Evolutionary conservation across 1,140 invertebrate genomes (phyloP).

Genomic region (Pseudoatta argentina): DNA sequence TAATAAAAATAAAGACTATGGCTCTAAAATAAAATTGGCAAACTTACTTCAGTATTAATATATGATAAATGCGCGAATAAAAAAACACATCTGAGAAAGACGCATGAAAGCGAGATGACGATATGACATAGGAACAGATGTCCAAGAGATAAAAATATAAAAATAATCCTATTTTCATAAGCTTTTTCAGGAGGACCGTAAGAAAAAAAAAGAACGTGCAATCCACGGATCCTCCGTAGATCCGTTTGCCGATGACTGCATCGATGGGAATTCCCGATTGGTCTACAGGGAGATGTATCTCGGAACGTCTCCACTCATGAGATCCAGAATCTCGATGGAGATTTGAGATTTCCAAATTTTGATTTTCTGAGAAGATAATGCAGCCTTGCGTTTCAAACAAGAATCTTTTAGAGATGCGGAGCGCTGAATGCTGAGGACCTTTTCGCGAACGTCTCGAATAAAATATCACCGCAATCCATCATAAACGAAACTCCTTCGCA

Average conservation of each 20-base stretch:
- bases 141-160: slow-evolving; percentile 1
- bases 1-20: not conserved
- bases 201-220: slow-evolving; percentile 7
- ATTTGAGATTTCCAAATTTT: slow-evolving; percentile 5
- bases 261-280: slow-evolving; percentile 29
- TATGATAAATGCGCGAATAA: not conserved
- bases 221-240: slow-evolving; percentile 33
- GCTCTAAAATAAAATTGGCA: not conserved
- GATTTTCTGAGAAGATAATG: slow-evolving; percentile 1
- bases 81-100: not conserved
- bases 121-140: not conserved
- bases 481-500: slow-evolving; percentile 53
- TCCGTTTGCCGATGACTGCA: slow-evolving; percentile 10
- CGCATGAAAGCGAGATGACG: not conserved
- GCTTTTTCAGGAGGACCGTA: not conserved
- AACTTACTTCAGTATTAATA: not conserved
- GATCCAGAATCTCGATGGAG: slow-evolving; percentile 37
- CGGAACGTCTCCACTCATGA: not conserved
- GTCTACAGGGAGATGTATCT: slow-evolving; percentile 13
- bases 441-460: slow-evolving; percentile 2
- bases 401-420: slow-evolving; percentile 18
- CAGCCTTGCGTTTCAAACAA: not conserved
- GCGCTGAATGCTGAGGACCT: slow-evolving; percentile 9
- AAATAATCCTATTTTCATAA: slow-evolving; percentile 36
- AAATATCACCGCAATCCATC: slow-evolving; percentile 14